Evolutionary conservation across 2,113 vertebrate genomes (phyloP).

Genomic region (Aldabrachelys gigantea): DNA sequence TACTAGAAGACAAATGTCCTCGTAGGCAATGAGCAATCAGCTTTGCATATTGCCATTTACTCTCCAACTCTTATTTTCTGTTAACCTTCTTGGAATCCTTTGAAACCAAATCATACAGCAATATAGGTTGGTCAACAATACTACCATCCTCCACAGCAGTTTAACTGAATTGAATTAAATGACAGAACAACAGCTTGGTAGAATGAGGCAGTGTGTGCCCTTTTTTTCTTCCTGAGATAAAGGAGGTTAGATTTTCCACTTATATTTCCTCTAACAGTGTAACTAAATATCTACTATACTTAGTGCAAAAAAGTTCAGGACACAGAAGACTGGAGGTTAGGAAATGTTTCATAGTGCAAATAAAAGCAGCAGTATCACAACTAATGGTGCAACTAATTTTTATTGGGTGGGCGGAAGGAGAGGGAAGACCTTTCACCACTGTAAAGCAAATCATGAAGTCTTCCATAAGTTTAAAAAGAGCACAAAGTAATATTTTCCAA

Average conservation of each 20-base stretch:
- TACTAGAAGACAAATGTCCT: slow-evolving; percentile 7
- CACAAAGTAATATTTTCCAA: slow-evolving; percentile 83
- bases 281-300: background rate
- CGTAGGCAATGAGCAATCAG: slow-evolving; percentile 14
- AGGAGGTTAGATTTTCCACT: slow-evolving; percentile 66
- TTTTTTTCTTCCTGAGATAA: slow-evolving; percentile 33
- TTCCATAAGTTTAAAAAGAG: slow-evolving; percentile 6
- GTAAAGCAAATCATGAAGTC: slow-evolving; percentile 45
- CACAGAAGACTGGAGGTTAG: slow-evolving; percentile 4
- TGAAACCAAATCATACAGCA: slow-evolving; percentile 44
- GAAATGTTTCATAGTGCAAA: slow-evolving; percentile 41
- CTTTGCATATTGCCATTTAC: slow-evolving; percentile 20
- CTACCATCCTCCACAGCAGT: slow-evolving; percentile 7
- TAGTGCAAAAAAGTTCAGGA: slow-evolving; percentile 31
- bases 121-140: slow-evolving; percentile 23
- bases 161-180: background rate
- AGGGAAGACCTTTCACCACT: background rate
- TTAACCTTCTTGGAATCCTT: slow-evolving; percentile 40
- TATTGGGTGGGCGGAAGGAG: background rate
- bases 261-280: slow-evolving; percentile 48
- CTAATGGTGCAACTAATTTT: background rate
- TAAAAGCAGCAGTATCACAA: slow-evolving; percentile 57
- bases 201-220: background rate
- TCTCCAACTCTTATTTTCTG: slow-evolving; percentile 60
- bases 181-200: slow-evolving; percentile 15